A percentile compares a stretch with the other conserved stretches of the same genome.
These are phyloP conservation scores for Trochalopteron elliotii DNA, from an alignment of 2,113 vertebrate genomes.

Conservation along the genomic window DNA sequence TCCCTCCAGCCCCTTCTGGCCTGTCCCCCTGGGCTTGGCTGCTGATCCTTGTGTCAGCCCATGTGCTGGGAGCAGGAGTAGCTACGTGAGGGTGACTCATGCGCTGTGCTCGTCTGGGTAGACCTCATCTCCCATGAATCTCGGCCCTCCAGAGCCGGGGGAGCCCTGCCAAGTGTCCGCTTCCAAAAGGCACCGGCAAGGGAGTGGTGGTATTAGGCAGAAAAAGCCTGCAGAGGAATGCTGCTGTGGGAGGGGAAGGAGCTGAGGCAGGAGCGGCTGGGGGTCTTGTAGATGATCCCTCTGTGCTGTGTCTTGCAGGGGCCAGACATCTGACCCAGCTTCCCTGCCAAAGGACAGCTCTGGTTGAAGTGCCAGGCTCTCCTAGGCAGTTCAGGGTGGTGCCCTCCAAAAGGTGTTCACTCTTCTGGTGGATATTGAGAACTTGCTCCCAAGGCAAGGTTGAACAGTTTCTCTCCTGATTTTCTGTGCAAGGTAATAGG, in stretches of 20 bases:
- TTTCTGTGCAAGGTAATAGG: neutral
- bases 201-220: constrained; percentile 27
- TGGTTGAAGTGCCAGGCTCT: neutral
- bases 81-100: constrained; percentile 2
- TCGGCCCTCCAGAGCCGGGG: neutral
- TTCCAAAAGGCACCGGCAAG: neutral
- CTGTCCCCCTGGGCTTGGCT: neutral
- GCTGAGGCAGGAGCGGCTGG: neutral
- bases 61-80: neutral
- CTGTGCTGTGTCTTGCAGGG: neutral
- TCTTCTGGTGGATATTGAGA: neutral
- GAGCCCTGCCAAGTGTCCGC: neutral
- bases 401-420: neutral
- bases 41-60: neutral
- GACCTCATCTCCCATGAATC: constrained; percentile 38
- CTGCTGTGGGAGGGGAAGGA: neutral
- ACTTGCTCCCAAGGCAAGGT: neutral
- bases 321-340: fast-evolving
- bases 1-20: neutral
- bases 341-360: fast-evolving
- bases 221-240: neutral
- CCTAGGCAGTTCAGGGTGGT: neutral
- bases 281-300: fast-evolving
- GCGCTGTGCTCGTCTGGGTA: neutral
- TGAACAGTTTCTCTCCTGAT: neutral